Conservation (phyloP, 1,140 invertebrate genomes). For the Drosophila lowei region DNA sequence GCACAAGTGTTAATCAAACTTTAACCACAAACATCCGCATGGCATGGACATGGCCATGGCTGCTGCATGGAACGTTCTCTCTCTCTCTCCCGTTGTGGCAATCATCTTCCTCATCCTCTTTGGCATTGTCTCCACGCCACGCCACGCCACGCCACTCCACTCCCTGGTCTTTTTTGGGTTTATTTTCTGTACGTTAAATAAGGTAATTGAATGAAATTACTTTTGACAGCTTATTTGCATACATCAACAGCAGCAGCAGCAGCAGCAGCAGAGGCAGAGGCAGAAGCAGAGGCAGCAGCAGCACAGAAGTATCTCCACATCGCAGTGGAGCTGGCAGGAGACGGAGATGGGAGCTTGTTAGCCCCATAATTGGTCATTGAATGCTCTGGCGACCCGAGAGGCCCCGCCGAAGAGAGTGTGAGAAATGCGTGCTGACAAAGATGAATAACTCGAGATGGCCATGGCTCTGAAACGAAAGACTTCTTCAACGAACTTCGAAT, state of each 20-base stretch:
- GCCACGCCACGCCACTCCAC: background rate
- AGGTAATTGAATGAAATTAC: conserved; percentile 82
- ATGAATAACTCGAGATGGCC: conserved; percentile 53
- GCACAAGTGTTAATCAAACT: conserved; percentile 47
- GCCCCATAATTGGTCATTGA: conserved; percentile 78
- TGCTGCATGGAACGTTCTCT: conserved; percentile 10
- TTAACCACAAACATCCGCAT: conserved; percentile 49
- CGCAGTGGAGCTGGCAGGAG: conserved; percentile 1
- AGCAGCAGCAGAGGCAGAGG: conserved; percentile 31
- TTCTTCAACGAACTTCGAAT: conserved; percentile 44
- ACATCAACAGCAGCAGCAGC: conserved; percentile 68
- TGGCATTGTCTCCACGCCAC: background rate
- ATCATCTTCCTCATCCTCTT: conserved; percentile 30
- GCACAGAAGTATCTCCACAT: background rate
- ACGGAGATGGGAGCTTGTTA: conserved; percentile 62
- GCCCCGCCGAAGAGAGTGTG: conserved; percentile 41
- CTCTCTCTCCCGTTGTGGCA: conserved; percentile 9
- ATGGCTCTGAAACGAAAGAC: conserved; percentile 19
- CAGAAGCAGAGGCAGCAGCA: conserved; percentile 18
- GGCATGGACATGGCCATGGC: background rate
- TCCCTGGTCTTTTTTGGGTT: conserved; percentile 24
- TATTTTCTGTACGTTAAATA: conserved; percentile 68
- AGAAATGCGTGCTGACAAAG: conserved; percentile 73
- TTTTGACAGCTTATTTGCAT: conserved; percentile 82
- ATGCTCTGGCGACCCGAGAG: conserved; percentile 29